phyloP scores from a whole-genome alignment of 1,140 invertebrate species.

The Meloidogyne chitwoodi region DNA sequence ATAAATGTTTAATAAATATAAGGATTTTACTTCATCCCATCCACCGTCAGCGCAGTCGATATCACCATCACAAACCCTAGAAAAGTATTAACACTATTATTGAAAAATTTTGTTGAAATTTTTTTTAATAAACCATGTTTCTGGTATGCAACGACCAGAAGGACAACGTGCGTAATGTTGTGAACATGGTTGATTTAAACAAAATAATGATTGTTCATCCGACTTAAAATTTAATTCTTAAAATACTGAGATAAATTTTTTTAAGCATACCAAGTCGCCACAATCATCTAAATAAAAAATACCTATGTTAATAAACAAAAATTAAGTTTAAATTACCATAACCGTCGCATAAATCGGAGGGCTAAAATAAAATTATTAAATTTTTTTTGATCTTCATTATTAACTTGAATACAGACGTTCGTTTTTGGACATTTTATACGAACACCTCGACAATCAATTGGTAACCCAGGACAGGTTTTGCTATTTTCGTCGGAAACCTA shows the following conservation, averaged over 20 bases:
- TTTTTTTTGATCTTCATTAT: background rate
- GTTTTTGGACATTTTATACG: slow-evolving; percentile 55
- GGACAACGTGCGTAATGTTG: slow-evolving; percentile 57
- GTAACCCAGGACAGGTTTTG: slow-evolving; percentile 55
- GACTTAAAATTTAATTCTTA: slow-evolving; percentile 26
- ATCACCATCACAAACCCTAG: slow-evolving; percentile 54
- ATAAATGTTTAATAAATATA: too few relatives aligned
- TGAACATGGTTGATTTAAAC: slow-evolving; percentile 52
- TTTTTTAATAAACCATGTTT: slow-evolving; percentile 55
- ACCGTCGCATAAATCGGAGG: slow-evolving; percentile 56
- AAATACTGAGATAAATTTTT: background rate
- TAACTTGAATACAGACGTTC: slow-evolving; percentile 56
- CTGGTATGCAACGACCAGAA: slow-evolving; percentile 58
- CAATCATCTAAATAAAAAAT: slow-evolving; percentile 24
- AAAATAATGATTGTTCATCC: slow-evolving; percentile 57
- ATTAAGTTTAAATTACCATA: slow-evolving; percentile 31
- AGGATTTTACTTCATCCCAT: slow-evolving; percentile 59
- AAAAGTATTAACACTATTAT: too few relatives aligned
- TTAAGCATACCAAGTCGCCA: slow-evolving; percentile 19
- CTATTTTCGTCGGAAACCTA: slow-evolving; percentile 53
- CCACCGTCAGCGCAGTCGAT: slow-evolving; percentile 62
- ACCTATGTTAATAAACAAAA: too few relatives aligned
- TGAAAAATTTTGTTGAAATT: too few relatives aligned
- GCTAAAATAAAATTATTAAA: slow-evolving; percentile 6
- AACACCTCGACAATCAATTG: slow-evolving; percentile 59